Conservation (phyloP, 2,797 vertebrate genomes). For the Danio aesculapii region DNA sequence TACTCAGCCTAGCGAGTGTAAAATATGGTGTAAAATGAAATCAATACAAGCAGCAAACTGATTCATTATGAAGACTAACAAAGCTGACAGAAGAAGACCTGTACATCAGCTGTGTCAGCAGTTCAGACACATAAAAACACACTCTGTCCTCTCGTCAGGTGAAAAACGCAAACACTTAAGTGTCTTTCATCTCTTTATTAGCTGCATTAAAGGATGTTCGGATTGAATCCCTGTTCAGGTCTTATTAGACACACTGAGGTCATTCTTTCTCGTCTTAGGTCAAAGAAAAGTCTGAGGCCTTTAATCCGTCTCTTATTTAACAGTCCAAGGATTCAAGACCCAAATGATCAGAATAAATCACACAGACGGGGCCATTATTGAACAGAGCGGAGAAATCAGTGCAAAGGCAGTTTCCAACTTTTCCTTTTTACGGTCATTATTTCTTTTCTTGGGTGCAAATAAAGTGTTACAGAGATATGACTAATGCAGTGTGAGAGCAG, state of each 20-base stretch:
- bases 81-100: neutral
- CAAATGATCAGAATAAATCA: conserved; percentile 73
- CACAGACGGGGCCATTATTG: conserved; percentile 63
- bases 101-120: neutral
- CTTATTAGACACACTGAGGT: neutral
- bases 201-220: conserved; percentile 44
- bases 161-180: neutral
- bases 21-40: neutral
- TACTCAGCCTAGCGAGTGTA: neutral
- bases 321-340: conserved; percentile 56
- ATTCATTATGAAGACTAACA: conserved; percentile 14
- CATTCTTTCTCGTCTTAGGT: conserved; percentile 3
- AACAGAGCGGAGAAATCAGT: conserved; percentile 44
- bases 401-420: neutral
- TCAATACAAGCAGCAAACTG: neutral
- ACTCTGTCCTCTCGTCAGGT: neutral
- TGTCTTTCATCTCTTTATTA: conserved; percentile 24
- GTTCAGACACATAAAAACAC: conserved; percentile 2
- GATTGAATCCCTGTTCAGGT: conserved; percentile 19
- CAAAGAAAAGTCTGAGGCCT: conserved; percentile 59
- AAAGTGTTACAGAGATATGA: conserved; percentile 1
- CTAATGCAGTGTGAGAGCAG: conserved; percentile 4
- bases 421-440: neutral
- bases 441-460: neutral
- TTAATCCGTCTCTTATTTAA: conserved; percentile 67